A percentile compares a stretch with the other conserved stretches of the same genome.
Evolutionary conservation across 2,797 vertebrate genomes (phyloP).

Genomic region (Lepus townsendii): DNA sequence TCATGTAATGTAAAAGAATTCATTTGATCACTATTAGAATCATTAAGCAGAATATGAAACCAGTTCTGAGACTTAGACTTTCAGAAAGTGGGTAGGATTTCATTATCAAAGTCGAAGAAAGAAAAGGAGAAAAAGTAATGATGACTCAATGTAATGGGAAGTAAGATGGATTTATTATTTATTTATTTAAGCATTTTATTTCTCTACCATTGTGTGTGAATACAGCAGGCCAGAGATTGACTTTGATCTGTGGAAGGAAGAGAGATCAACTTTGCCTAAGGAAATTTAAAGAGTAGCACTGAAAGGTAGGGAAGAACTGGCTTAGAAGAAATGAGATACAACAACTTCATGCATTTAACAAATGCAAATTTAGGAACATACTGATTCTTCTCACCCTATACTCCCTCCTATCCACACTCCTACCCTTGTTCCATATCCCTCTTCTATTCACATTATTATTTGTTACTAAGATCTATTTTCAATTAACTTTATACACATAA

Average conservation of each 20-base stretch:
- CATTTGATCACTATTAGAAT: neutral
- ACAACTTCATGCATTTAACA: too few species aligned
- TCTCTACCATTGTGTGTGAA: neutral
- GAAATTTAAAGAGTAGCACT: neutral
- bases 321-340: neutral
- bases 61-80: conserved; percentile 41
- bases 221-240: neutral
- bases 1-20: conserved; percentile 35
- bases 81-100: neutral
- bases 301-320: neutral
- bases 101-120: conserved; percentile 5
- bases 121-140: neutral
- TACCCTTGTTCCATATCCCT: too few species aligned
- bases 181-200: neutral
- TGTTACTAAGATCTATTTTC: too few species aligned
- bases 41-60: conserved; percentile 32
- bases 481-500: too few species aligned
- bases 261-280: neutral
- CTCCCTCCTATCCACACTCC: too few species aligned
- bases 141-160: neutral
- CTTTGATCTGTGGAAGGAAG: neutral
- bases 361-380: too few species aligned
- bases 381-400: too few species aligned
- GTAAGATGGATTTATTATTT: neutral
- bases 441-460: too few species aligned